These are phyloP conservation scores for Xiphophorus couchianus DNA, from an alignment of 2,113 vertebrate species.

Conservation along the genomic window DNA sequence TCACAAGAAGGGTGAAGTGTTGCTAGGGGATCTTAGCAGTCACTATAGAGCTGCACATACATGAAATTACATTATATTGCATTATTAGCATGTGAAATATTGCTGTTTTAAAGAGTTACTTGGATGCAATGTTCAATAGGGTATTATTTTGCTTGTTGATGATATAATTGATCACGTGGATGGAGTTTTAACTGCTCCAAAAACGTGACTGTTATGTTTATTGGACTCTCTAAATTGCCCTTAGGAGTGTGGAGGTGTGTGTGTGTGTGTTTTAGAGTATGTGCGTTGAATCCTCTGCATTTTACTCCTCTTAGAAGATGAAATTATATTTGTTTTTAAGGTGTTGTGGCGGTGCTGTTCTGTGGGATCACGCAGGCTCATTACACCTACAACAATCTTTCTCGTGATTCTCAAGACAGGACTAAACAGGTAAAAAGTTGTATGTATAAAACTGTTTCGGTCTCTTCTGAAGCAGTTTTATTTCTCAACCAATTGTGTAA, in stretches of 20 bases:
- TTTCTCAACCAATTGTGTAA: not conserved
- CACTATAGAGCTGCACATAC: not conserved
- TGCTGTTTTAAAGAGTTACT: not conserved
- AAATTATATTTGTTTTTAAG: slow-evolving; percentile 65
- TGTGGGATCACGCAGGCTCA: slow-evolving; percentile 98
- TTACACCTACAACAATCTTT: slow-evolving; percentile 97
- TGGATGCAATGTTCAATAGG: not conserved
- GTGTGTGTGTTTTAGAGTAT: too few species aligned
- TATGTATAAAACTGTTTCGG: not conserved
- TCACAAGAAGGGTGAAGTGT: not conserved
- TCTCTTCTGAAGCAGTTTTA: not conserved
- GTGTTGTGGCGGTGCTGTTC: slow-evolving; percentile 95
- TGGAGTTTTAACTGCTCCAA: not conserved
- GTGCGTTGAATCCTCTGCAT: not conserved
- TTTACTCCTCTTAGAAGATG: not conserved
- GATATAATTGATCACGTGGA: not conserved
- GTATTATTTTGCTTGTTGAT: not conserved
- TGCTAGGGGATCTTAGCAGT: not conserved
- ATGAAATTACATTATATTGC: not conserved
- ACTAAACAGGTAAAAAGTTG: slow-evolving; percentile 89
- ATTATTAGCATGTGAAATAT: not conserved
- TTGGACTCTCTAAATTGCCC: too few species aligned
- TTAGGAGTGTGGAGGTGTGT: too few species aligned
- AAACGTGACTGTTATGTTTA: too few species aligned
- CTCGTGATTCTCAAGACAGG: slow-evolving; percentile 93